A percentile compares a stretch with the other conserved stretches of the same genome.
These are phyloP conservation scores for Stomatorhinus ivindoensis DNA, from an alignment of 2,113 vertebrate species.

Conservation along the genomic window DNA sequence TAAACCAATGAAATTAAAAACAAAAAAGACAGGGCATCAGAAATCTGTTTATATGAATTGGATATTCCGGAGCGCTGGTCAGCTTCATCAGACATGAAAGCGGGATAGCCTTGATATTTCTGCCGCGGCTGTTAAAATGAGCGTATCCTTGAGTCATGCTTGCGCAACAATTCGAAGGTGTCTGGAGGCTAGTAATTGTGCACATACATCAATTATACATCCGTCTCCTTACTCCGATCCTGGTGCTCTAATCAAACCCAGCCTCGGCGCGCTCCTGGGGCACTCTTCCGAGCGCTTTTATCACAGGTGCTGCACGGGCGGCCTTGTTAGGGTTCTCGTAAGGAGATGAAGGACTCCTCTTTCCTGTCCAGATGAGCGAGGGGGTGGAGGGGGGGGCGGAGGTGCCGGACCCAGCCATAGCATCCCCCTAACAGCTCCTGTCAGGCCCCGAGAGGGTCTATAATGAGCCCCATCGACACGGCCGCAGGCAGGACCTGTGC, in stretches of 20 bases:
- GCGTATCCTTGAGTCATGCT: constrained; percentile 72
- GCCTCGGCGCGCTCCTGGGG: constrained; percentile 52
- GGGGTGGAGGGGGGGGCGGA: constrained; percentile 11
- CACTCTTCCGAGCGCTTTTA: constrained; percentile 66
- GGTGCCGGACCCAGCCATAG: constrained; percentile 71
- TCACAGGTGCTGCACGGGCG: constrained; percentile 74
- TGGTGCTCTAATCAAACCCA: constrained; percentile 65
- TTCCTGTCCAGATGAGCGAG: constrained; percentile 44
- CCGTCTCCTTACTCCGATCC: constrained; percentile 62
- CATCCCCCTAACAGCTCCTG: constrained; percentile 86
- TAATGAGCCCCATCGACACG: constrained; percentile 95
- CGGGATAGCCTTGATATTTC: constrained; percentile 65
- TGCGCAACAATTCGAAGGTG: constrained; percentile 71
- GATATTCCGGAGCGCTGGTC: constrained; percentile 54
- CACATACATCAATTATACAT: constrained; percentile 83
- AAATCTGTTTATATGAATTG: constrained; percentile 27
- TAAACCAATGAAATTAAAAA: constrained; percentile 23
- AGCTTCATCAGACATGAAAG: constrained; percentile 59
- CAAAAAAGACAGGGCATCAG: constrained; percentile 4
- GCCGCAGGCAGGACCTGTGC: constrained; percentile 80
- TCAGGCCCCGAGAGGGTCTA: constrained; percentile 76
- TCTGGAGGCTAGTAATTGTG: constrained; percentile 79
- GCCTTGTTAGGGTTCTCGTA: constrained; percentile 60
- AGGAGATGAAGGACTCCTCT: constrained; percentile 52
- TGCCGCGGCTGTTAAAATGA: constrained; percentile 72